Percentiles rank a stretch among this genome's conserved stretches.
Evolutionary conservation across 2,888 invertebrate genomes (phyloP).

Genomic region (Drosophila vallismaia): DNA sequence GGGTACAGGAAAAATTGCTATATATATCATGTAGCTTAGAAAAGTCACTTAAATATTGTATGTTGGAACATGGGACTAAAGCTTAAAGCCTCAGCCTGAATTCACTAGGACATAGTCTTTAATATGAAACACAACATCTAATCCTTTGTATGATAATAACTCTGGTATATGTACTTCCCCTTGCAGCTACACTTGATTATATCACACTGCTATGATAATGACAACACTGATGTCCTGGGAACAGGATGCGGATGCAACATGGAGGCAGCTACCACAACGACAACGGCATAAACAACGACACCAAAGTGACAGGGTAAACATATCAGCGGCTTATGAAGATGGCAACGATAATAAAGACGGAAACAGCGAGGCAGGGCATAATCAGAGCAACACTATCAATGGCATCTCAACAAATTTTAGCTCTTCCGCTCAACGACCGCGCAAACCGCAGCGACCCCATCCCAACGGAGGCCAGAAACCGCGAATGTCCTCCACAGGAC

Average conservation of each 20-base stretch:
- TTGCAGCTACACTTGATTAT: conserved; percentile 30
- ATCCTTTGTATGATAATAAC: background rate
- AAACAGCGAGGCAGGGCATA: conserved; percentile 37
- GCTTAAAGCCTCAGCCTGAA: background rate
- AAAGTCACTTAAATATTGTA: background rate
- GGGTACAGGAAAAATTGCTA: background rate
- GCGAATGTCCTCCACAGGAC: conserved; percentile 5
- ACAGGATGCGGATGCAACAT: conserved; percentile 34
- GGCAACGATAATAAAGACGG: conserved; percentile 44
- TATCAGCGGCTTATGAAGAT: conserved; percentile 67
- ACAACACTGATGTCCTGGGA: conserved; percentile 21
- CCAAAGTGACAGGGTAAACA: conserved; percentile 54
- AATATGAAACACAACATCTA: background rate
- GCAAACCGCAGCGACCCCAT: conserved; percentile 21
- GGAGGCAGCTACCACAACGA: conserved; percentile 18
- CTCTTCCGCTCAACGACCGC: conserved; percentile 59
- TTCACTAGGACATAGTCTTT: too few species aligned
- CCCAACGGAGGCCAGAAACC: background rate
- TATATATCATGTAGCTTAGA: background rate
- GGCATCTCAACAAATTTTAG: conserved; percentile 55
- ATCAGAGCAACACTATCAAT: conserved; percentile 44
- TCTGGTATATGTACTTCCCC: background rate
- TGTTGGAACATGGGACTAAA: background rate
- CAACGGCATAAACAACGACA: conserved; percentile 58
- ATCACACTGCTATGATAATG: conserved; percentile 11